These are phyloP conservation scores for Pomatostomus ruficeps DNA, from an alignment of 2,113 vertebrate species.

Conservation along the genomic window DNA sequence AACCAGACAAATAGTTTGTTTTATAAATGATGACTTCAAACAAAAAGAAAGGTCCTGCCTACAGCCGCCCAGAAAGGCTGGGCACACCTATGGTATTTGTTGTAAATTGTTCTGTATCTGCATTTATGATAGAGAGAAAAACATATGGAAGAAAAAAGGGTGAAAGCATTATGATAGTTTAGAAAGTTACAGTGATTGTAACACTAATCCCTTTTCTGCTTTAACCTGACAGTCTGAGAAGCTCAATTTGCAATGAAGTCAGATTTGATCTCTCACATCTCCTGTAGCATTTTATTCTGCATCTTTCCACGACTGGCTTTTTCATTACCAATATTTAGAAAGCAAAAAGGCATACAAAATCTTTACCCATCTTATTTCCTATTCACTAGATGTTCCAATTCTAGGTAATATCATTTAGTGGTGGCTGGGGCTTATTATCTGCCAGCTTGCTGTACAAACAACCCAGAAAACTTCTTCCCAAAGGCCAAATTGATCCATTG, in stretches of 20 bases:
- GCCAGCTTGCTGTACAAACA: not conserved
- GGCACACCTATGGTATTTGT: not conserved
- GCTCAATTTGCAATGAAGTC: not conserved
- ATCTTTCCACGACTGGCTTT: not conserved
- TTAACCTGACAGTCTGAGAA: not conserved
- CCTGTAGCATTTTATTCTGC: not conserved
- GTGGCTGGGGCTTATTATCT: not conserved
- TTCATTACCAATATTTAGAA: not conserved
- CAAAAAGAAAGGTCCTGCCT: not conserved
- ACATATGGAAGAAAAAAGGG: not conserved
- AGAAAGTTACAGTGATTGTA: not conserved
- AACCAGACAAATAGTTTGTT: not conserved
- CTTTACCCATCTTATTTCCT: not conserved
- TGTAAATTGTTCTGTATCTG: not conserved
- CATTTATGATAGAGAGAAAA: not conserved
- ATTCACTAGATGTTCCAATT: not conserved
- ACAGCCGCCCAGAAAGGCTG: not conserved
- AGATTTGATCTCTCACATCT: not conserved
- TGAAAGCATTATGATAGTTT: not conserved
- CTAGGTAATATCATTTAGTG: not conserved
- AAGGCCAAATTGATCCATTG: slow-evolving; percentile 59
- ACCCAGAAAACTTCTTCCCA: not conserved
- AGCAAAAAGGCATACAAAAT: not conserved
- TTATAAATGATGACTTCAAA: not conserved
- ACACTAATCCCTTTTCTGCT: not conserved